Base-by-base conservation (phyloP, 2,888 invertebrate genomes). In the Thecocarcelia acutangulata region DNA sequence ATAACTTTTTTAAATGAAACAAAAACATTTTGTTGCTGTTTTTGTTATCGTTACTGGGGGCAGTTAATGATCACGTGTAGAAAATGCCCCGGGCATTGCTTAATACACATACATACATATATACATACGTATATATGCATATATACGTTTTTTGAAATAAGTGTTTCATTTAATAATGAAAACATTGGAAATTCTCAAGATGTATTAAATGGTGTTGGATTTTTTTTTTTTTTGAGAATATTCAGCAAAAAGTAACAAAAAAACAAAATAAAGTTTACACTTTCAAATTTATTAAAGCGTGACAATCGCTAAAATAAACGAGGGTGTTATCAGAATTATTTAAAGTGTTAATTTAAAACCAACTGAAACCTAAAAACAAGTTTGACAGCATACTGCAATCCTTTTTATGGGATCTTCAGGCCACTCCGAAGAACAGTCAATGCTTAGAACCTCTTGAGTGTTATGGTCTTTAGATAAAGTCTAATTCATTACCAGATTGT, bases 231-330 rank as follows among this genome's bases (percentile, higher is more conserved):
- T 21, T 59, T 46, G 52, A 76, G 69, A 76, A 76, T 68, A 52
- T 75, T 68, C 44, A 15, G 33, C 54, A 33, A 50, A 59, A 12
- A 44, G 9, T 21, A 59, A 17, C 15, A 50, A 2, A 54, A 52
- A 28, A 63, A 70, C 40, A 70, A 68, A 42, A n/a, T 37, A 28
- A 70, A 74, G 19, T 42, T 74, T 78, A 75, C 74, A 82, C 78
- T 82, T 82, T 82, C 82, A 75, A 78, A 78, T 12, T 78, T 75
- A 78, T 66, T 75, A 73, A 78, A 75, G 76, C 82, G 54, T 78
- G 59, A 78, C 74, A 21, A 8, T 12, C 37, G 33, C 44, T n/a
- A 56, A 24, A 48, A n/a, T 1, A n/a, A 50, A 28, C 48, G 21
- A 40, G 50, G 64, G 64, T 8, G 5, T 13, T 66, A 9, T 42